phyloP scores from a whole-genome alignment of 2,113 vertebrate species.

The Vombatus ursinus region DNA sequence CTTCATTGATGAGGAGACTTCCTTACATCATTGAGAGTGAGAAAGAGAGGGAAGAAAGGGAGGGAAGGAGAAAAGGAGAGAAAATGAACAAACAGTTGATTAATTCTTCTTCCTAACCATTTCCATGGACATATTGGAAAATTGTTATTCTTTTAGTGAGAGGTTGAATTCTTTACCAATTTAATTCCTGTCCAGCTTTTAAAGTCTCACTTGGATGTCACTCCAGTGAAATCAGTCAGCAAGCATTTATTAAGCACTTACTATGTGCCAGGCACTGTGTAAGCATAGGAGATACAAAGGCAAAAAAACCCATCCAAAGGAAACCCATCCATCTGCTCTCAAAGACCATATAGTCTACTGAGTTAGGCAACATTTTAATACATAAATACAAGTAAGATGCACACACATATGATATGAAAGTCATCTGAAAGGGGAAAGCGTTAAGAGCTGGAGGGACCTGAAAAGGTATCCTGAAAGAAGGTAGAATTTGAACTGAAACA shows the following conservation, averaged over 20 bases:
- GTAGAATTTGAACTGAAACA: not conserved
- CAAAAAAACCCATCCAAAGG: not conserved
- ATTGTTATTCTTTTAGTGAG: not conserved
- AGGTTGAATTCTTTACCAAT: not conserved
- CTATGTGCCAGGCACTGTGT: not conserved
- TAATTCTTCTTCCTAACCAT: not conserved
- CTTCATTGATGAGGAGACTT: not conserved
- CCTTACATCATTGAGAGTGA: not conserved
- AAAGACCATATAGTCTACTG: not conserved
- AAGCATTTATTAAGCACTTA: not conserved
- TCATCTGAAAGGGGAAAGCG: not conserved
- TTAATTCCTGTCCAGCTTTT: not conserved
- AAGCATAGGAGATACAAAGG: not conserved
- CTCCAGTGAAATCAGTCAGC: not conserved
- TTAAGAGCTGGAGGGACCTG: not conserved
- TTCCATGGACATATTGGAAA: not conserved
- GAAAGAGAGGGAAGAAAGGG: not conserved
- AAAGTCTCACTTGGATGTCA: not conserved
- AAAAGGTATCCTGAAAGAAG: not conserved
- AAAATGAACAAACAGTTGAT: not conserved
- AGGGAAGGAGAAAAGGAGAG: no score
- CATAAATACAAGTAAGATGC: not conserved
- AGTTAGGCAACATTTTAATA: not conserved
- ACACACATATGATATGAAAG: not conserved
- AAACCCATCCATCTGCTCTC: not conserved